A percentile compares a stretch with the other conserved stretches of the same genome.
phyloP scores from a whole-genome alignment of 1,140 invertebrate genomes.

The Drosophila sechellia region DNA sequence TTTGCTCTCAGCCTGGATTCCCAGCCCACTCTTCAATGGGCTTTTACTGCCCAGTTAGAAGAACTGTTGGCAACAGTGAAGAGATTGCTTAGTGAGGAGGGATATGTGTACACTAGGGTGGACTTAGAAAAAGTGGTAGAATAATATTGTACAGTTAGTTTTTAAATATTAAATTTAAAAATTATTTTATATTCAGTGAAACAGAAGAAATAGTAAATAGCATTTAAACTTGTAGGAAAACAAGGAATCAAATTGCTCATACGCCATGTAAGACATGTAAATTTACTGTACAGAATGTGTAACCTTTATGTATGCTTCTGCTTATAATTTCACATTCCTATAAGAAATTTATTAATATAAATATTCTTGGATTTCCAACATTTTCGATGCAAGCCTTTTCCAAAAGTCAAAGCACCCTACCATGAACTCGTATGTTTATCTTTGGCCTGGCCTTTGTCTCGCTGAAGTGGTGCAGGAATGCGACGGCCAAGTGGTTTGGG shows the following conservation, averaged over 20 bases:
- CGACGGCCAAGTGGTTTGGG: not conserved
- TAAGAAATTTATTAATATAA: too few species aligned
- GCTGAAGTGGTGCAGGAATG: conserved; percentile 63
- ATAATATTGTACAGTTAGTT: too few species aligned
- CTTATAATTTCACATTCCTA: too few species aligned
- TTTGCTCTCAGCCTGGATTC: conserved; percentile 26
- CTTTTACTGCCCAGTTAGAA: conserved; percentile 53
- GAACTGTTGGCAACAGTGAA: conserved; percentile 54
- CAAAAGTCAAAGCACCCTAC: not conserved
- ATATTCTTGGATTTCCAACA: too few species aligned
- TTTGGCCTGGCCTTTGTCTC: conserved; percentile 75
- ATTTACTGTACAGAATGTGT: too few species aligned
- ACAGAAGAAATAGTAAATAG: too few species aligned
- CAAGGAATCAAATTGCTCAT: too few species aligned
- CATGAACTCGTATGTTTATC: conserved; percentile 70
- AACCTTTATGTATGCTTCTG: too few species aligned
- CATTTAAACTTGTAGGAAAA: too few species aligned
- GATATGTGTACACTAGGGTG: conserved; percentile 24
- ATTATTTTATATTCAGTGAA: too few species aligned
- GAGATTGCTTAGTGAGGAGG: conserved; percentile 11
- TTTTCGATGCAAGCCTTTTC: too few species aligned
- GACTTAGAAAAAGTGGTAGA: conserved; percentile 1
- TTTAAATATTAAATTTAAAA: not conserved
- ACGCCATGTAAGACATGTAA: too few species aligned
- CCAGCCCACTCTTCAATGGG: conserved; percentile 1